Conservation (phyloP, 2,797 vertebrate species). For the Champsocephalus esox region DNA sequence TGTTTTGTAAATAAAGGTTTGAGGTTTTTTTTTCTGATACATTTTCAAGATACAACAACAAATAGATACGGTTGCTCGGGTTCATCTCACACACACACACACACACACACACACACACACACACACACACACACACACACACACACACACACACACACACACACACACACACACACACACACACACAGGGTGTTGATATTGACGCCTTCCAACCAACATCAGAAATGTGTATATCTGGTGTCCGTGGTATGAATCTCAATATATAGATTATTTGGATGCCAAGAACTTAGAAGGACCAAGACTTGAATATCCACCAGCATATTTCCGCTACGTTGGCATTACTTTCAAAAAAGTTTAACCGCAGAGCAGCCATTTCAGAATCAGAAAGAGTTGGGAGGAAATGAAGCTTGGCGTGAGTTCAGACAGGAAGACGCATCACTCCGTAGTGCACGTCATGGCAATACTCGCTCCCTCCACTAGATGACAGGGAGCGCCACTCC, state of each 20-base stretch:
- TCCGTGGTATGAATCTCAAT: background rate
- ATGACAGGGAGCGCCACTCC: too few species aligned
- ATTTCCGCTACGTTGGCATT: background rate
- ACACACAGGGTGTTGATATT: too few species aligned
- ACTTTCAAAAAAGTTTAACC: background rate
- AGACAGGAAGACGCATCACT: too few species aligned
- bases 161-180: background rate
- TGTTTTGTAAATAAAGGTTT: too few species aligned
- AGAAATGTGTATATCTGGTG: background rate
- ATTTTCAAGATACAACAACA: background rate
- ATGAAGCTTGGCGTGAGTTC: too few species aligned
- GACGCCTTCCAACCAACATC: background rate
- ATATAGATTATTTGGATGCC: background rate
- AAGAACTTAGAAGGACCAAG: background rate
- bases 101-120: too few species aligned
- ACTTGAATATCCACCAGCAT: background rate
- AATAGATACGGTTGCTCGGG: background rate
- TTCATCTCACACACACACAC: too few species aligned
- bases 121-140: too few species aligned
- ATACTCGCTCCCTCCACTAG: too few species aligned
- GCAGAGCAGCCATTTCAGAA: background rate
- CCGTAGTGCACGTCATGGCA: too few species aligned
- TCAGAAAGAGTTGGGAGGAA: background rate
- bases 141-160: too few species aligned
- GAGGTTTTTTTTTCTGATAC: too few species aligned